Conservation (phyloP, 2,888 invertebrate species). For the Drosophila basisetae region DNA sequence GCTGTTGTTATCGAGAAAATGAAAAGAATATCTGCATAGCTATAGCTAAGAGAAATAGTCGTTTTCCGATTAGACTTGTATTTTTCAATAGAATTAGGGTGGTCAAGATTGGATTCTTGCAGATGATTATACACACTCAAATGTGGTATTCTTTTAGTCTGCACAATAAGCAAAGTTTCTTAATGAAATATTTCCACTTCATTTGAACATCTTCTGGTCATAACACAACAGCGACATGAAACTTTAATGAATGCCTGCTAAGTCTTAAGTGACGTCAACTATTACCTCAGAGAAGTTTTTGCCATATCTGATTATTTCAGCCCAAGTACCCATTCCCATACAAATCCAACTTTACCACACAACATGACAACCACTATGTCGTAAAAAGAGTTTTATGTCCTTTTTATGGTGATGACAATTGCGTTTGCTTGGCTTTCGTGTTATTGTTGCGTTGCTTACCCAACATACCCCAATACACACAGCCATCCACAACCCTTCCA, state of each 20-base stretch:
- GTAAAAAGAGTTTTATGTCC: conserved; percentile 81
- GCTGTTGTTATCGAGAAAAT: background rate
- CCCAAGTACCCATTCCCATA: conserved; percentile 6
- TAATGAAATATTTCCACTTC: background rate
- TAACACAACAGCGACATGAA: background rate
- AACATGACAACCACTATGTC: conserved; percentile 66
- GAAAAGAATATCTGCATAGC: background rate
- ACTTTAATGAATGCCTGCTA: background rate
- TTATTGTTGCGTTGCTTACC: conserved; percentile 62
- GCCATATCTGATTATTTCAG: conserved; percentile 23
- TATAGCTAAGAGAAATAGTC: background rate
- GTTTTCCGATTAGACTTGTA: background rate
- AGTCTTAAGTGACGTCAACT: conserved; percentile 1
- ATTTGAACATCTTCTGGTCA: background rate
- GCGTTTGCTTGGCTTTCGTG: conserved; percentile 55
- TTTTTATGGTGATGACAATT: conserved; percentile 83
- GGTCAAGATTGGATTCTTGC: background rate
- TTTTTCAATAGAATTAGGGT: background rate
- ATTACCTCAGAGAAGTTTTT: conserved; percentile 1
- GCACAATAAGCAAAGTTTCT: background rate
- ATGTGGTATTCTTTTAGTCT: background rate
- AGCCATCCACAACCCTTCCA: conserved; percentile 17
- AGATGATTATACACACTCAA: background rate
- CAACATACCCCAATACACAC: conserved; percentile 71
- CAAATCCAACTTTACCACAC: conserved; percentile 36